These are phyloP conservation scores for Leptinotarsa lineolata DNA, from an alignment of 1,140 invertebrate genomes.

Conservation along the genomic window DNA sequence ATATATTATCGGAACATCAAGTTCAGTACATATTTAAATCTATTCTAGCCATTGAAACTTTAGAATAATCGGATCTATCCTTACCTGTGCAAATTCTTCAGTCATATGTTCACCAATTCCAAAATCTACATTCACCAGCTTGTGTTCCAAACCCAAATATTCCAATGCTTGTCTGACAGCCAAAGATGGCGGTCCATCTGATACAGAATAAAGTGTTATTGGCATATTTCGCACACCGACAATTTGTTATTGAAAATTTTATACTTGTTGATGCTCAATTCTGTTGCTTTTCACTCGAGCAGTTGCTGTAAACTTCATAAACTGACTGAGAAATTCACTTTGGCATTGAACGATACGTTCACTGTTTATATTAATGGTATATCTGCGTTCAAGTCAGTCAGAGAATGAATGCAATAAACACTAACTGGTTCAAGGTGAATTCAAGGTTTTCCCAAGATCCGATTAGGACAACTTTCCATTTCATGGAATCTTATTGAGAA, in stretches of 20 bases:
- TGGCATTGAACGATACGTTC: not conserved
- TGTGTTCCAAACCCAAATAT: slow-evolving; percentile 65
- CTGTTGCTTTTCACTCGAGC: not conserved
- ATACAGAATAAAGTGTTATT: slow-evolving; percentile 72
- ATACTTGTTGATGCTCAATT: not conserved
- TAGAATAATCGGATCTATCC: no score
- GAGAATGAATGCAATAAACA: not conserved
- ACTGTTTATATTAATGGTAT: not conserved
- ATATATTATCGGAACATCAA: no score
- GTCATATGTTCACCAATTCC: slow-evolving; percentile 72
- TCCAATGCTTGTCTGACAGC: slow-evolving; percentile 71
- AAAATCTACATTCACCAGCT: slow-evolving; percentile 70
- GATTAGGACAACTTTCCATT: no score
- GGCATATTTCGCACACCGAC: slow-evolving; percentile 37
- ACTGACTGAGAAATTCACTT: not conserved
- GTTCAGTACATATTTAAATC: no score
- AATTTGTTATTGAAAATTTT: not conserved
- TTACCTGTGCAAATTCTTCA: slow-evolving; percentile 69
- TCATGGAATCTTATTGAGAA: no score
- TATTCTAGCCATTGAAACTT: no score
- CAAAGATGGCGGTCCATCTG: slow-evolving; percentile 75
- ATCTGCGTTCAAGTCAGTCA: not conserved
- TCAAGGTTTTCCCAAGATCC: not conserved
- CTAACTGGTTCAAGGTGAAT: not conserved
- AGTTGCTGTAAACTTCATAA: not conserved